Conservation (phyloP, 2,888 invertebrate species). For the Cordilura impudica region DNA sequence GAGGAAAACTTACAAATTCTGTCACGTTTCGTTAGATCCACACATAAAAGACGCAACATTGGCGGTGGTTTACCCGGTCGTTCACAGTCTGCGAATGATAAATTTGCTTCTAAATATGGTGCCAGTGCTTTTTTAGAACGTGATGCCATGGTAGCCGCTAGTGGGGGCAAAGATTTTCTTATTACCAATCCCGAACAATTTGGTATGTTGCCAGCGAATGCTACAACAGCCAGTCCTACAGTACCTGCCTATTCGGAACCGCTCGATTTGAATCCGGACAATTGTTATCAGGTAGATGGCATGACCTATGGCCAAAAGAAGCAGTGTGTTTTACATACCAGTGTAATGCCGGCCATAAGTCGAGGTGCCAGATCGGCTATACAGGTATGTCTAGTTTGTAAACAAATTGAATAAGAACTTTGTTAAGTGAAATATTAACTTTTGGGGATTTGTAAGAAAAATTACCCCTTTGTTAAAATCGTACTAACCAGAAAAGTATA, state of each 20-base stretch:
- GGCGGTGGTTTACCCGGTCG: constrained; percentile 66
- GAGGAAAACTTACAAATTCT: constrained; percentile 67
- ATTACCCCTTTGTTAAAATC: too few relatives aligned
- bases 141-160: constrained; percentile 69
- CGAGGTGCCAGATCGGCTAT: constrained; percentile 77
- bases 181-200: constrained; percentile 68
- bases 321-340: constrained; percentile 75
- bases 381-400: constrained; percentile 73
- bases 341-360: constrained; percentile 78
- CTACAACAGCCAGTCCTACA: constrained; percentile 67
- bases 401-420: too few relatives aligned
- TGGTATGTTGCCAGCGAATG: constrained; percentile 66
- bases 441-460: too few relatives aligned
- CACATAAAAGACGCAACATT: constrained; percentile 71
- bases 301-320: constrained; percentile 76
- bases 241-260: constrained; percentile 73
- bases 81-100: constrained; percentile 57
- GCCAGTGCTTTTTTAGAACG: constrained; percentile 68
- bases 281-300: constrained; percentile 75
- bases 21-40: constrained; percentile 72
- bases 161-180: constrained; percentile 71
- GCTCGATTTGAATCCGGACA: constrained; percentile 76
- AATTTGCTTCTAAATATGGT: constrained; percentile 66
- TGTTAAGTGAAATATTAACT: too few relatives aligned
- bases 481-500: too few relatives aligned